A percentile compares a stretch with the other conserved stretches of the same genome.
These are phyloP conservation scores for Spilarctia lutea DNA, from an alignment of 2,888 invertebrate genomes.

Conservation along the genomic window DNA sequence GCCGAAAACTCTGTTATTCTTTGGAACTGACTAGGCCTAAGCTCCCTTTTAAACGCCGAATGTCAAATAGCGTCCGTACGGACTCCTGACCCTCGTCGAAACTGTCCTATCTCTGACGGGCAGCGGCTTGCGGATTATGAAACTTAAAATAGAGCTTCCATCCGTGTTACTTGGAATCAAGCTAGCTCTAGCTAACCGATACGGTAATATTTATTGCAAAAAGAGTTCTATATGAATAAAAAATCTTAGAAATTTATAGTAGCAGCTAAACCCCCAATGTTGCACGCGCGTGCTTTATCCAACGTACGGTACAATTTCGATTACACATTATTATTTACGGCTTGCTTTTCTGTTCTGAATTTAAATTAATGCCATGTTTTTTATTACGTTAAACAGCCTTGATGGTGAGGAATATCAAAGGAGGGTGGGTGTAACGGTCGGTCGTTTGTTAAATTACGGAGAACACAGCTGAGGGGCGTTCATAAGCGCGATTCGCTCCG, in stretches of 20 bases:
- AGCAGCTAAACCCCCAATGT: conserved; percentile 13
- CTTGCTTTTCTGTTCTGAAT: conserved; percentile 30
- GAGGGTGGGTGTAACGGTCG: conserved; percentile 42
- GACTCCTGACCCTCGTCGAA: conserved; percentile 69
- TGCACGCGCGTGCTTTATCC: conserved; percentile 33
- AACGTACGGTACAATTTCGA: conserved; percentile 20
- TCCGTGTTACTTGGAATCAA: conserved; percentile 52
- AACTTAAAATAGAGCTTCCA: conserved; percentile 68
- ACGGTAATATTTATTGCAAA: conserved; percentile 22
- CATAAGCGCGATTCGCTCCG: conserved; percentile 69
- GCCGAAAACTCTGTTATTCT: conserved; percentile 54
- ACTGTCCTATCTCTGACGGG: conserved; percentile 74
- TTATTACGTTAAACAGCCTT: conserved; percentile 21
- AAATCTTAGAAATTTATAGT: conserved; percentile 25
- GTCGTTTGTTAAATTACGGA: conserved; percentile 48
- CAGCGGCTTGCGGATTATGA: conserved; percentile 77
- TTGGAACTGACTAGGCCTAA: conserved; percentile 63
- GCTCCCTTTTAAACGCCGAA: conserved; percentile 63
- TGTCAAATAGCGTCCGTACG: conserved; percentile 62
- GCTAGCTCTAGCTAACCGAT: conserved; percentile 39
- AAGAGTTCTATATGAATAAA: conserved; percentile 10
- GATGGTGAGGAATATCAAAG: conserved; percentile 33
- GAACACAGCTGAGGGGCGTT: conserved; percentile 48
- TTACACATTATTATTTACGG: conserved; percentile 25
- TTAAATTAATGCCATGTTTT: conserved; percentile 29